phyloP scores from a whole-genome alignment of 2,888 invertebrate species.

The Neoscelio sp. region DNA sequence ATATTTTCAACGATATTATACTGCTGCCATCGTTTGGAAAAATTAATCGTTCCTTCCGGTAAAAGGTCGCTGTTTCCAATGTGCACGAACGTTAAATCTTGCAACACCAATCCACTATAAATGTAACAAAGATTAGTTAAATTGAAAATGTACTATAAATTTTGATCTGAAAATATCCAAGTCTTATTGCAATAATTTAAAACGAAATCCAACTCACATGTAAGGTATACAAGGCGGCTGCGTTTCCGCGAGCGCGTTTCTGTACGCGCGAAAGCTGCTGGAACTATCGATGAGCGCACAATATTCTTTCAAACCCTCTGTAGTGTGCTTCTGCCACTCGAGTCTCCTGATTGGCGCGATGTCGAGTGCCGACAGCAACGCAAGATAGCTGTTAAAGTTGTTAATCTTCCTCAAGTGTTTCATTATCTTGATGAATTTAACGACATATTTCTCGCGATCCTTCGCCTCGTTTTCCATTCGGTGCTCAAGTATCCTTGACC shows the following conservation, averaged over 20 bases:
- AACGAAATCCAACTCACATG: slow-evolving; percentile 87
- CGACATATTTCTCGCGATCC: slow-evolving; percentile 96
- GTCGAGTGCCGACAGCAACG: slow-evolving; percentile 97
- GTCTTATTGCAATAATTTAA: slow-evolving; percentile 15
- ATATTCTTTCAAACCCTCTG: slow-evolving; percentile 96
- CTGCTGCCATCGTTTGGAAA: slow-evolving; percentile 99
- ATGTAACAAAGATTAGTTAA: slow-evolving; percentile 18
- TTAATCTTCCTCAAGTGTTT: slow-evolving; percentile 98
- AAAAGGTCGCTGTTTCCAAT: slow-evolving; percentile 97
- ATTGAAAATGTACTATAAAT: slow-evolving; percentile 4
- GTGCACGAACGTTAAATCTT: slow-evolving; percentile 99
- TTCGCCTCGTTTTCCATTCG: slow-evolving; percentile 90
- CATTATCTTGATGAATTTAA: slow-evolving; percentile 99
- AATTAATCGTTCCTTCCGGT: slow-evolving; percentile 94
- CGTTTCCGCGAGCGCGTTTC: slow-evolving; percentile 96
- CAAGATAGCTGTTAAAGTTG: slow-evolving; percentile 99
- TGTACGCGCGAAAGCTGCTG: slow-evolving; percentile 98
- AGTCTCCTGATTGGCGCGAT: slow-evolving; percentile 96
- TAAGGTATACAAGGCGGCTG: slow-evolving; percentile 99
- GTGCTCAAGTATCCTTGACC: slow-evolving; percentile 96
- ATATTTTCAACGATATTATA: slow-evolving; percentile 99
- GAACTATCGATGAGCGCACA: slow-evolving; percentile 98
- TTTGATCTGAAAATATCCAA: background rate
- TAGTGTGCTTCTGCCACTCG: slow-evolving; percentile 96
- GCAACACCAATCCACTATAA: slow-evolving; percentile 96